Evolutionary conservation across 2,113 vertebrate species (phyloP).

Genomic region (Hemibagrus wyckioides): DNA sequence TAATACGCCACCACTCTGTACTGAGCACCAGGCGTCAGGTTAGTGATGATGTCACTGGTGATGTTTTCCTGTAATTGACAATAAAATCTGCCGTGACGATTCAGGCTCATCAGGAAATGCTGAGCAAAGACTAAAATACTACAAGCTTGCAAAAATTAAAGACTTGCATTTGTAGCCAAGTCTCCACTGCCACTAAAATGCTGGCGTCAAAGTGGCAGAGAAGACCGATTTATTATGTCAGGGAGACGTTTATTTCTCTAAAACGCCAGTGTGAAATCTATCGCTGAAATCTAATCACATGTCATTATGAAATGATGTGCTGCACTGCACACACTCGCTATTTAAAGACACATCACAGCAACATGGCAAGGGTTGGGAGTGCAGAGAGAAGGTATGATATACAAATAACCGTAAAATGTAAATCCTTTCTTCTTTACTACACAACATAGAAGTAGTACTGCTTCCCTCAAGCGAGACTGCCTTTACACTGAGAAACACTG

Average conservation of each 20-base stretch:
- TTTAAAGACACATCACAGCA: neutral
- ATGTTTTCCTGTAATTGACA: constrained; percentile 81
- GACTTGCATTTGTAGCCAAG: neutral
- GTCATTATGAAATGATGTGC: neutral
- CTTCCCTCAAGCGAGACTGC: neutral
- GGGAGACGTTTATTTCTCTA: no score
- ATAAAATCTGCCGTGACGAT: neutral
- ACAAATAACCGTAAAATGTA: neutral
- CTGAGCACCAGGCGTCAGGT: constrained; percentile 91
- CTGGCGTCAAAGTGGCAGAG: neutral
- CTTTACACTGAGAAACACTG: neutral
- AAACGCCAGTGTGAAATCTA: neutral
- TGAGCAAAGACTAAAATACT: neutral
- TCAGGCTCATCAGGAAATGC: neutral
- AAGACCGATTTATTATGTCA: no score
- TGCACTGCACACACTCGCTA: neutral
- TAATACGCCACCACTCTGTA: constrained; percentile 89
- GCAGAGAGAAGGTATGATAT: neutral
- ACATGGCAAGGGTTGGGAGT: neutral
- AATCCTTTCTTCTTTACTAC: neutral
- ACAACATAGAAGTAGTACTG: neutral
- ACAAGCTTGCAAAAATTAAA: neutral
- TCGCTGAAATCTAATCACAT: neutral
- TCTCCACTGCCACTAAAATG: neutral
- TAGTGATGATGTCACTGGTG: constrained; percentile 84